A percentile compares a stretch with the other conserved stretches of the same genome.
phyloP scores from a whole-genome alignment of 1,140 invertebrate genomes.

The Fopius arisanus region DNA sequence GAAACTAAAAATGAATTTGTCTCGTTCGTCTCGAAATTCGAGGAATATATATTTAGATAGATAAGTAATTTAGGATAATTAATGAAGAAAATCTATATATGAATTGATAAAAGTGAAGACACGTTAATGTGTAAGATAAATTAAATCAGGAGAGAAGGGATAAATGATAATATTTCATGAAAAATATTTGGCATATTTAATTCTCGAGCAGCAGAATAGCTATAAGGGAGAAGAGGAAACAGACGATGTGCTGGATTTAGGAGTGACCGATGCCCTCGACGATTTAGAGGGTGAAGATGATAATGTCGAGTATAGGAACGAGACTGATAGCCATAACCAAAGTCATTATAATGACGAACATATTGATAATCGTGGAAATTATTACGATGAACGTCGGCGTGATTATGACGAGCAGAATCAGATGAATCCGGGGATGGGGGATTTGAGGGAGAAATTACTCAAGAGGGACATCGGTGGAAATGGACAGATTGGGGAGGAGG shows the following conservation, averaged over 20 bases:
- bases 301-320: conserved; percentile 55
- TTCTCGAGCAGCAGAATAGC: conserved; percentile 64
- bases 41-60: background rate
- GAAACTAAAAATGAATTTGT: background rate
- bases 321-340: conserved; percentile 40
- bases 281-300: conserved; percentile 63
- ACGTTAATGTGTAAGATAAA: background rate
- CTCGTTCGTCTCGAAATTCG: too few relatives aligned
- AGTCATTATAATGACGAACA: conserved; percentile 49
- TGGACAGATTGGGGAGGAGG: conserved; percentile 53
- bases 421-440: conserved; percentile 34
- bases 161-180: conserved; percentile 44
- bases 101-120: background rate
- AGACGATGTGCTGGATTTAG: conserved; percentile 62
- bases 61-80: conserved; percentile 7
- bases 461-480: conserved; percentile 44
- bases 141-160: conserved; percentile 12
- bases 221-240: conserved; percentile 65
- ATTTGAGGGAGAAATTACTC: conserved; percentile 55
- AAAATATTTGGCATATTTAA: conserved; percentile 61
- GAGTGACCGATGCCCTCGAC: conserved; percentile 61
- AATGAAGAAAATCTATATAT: background rate
- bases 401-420: background rate
- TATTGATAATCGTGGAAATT: conserved; percentile 34
- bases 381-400: conserved; percentile 37